phyloP scores from a whole-genome alignment of 2,888 invertebrate genomes.

The Phlogophora meticulosa region DNA sequence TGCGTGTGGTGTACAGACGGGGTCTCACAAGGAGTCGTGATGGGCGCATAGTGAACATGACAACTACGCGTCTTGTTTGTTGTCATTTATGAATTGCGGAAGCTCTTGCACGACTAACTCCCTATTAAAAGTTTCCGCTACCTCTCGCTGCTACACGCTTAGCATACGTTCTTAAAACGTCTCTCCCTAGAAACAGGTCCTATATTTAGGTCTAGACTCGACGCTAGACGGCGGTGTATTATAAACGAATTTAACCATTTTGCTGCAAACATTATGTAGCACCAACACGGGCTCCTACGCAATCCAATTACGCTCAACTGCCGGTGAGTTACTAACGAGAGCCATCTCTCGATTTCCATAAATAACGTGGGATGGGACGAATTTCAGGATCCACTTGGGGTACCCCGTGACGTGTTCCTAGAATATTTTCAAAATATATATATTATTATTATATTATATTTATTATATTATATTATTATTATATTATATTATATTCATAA shows the following conservation, averaged over 20 bases:
- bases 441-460: too few relatives aligned
- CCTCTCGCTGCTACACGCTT: background rate
- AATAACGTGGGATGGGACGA: background rate
- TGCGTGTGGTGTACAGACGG: too few relatives aligned
- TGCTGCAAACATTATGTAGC: background rate
- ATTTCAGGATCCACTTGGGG: background rate
- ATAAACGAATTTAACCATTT: constrained; percentile 6
- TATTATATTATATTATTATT: too few relatives aligned
- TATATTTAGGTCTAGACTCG: constrained; percentile 12
- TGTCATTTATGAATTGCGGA: background rate
- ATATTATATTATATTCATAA: too few relatives aligned
- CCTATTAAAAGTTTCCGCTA: constrained; percentile 6
- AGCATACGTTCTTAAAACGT: constrained; percentile 2
- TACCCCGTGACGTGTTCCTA: background rate
- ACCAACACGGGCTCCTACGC: background rate
- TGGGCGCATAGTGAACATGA: background rate
- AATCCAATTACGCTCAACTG: background rate
- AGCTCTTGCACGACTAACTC: background rate
- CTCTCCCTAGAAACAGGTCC: background rate
- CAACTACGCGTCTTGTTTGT: background rate
- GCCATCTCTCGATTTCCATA: background rate
- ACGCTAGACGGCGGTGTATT: constrained; percentile 10
- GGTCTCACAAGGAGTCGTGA: too few relatives aligned
- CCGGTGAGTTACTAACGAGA: background rate
- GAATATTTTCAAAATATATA: background rate